Percentiles rank a stretch among this genome's conserved stretches.
Evolutionary conservation across 2,113 vertebrate species (phyloP).

Genomic region (Lanius ludovicianus): DNA sequence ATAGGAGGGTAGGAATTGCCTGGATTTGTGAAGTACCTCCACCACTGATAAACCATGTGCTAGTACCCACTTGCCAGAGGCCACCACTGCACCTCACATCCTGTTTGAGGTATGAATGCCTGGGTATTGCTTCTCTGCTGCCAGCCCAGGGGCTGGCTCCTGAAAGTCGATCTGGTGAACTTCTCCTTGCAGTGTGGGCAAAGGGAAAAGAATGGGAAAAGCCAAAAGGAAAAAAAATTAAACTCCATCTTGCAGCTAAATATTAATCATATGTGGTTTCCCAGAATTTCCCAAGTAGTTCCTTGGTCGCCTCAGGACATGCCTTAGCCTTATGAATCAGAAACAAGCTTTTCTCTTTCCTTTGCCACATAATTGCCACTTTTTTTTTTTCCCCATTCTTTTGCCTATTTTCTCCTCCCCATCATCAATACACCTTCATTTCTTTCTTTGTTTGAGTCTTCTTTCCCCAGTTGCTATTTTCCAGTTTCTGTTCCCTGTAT

Average conservation of each 20-base stretch:
- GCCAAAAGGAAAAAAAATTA: neutral
- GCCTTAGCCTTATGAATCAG: neutral
- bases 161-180: accelerated
- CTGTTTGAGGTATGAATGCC: accelerated
- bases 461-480: neutral
- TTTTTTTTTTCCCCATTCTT: neutral
- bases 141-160: neutral
- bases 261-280: neutral
- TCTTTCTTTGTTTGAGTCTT: neutral
- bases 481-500: neutral
- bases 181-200: neutral
- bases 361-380: neutral
- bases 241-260: neutral
- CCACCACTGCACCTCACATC: neutral
- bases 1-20: neutral
- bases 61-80: neutral
- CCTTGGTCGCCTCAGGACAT: neutral
- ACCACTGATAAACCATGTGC: neutral
- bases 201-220: neutral
- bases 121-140: neutral
- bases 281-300: neutral
- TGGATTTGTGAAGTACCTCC: neutral
- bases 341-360: neutral
- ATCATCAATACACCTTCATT: neutral
- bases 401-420: neutral